Percentiles rank a stretch among this genome's conserved stretches.
Evolutionary conservation across 2,797 vertebrate genomes (phyloP).

Genomic region (Tarsius wallacei): DNA sequence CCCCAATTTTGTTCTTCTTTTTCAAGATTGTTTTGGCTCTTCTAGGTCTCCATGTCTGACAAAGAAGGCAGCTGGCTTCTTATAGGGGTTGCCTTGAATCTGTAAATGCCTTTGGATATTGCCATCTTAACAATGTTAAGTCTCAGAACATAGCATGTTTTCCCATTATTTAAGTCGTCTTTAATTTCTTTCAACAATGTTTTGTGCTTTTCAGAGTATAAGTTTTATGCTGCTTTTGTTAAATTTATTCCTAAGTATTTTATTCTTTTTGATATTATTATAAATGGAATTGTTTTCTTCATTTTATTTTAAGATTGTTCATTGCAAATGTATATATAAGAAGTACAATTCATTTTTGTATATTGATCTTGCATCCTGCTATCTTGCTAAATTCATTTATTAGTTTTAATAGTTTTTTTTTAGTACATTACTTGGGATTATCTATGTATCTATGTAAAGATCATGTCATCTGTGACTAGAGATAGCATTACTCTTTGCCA

Average conservation of each 20-base stretch:
- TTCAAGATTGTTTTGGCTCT: not conserved
- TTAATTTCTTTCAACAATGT: not conserved
- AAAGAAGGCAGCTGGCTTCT: not conserved
- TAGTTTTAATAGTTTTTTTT: not conserved
- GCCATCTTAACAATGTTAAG: not conserved
- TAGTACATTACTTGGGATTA: not conserved
- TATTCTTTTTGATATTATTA: too few species aligned
- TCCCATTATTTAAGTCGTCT: not conserved
- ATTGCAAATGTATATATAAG: too few species aligned
- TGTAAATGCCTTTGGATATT: not conserved
- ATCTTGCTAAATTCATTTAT: not conserved
- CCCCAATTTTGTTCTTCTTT: not conserved
- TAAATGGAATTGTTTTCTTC: too few species aligned
- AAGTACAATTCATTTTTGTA: not conserved
- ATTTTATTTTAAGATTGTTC: too few species aligned
- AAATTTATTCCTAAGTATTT: too few species aligned
- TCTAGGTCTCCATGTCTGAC: not conserved
- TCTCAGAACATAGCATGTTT: not conserved
- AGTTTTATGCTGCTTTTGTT: too few species aligned
- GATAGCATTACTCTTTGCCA: not conserved
- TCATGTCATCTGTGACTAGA: not conserved
- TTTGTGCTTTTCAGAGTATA: too few species aligned
- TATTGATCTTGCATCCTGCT: not conserved
- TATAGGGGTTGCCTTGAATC: not conserved
- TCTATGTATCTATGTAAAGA: not conserved